These are phyloP conservation scores for Sterrhoptilus dennistouni DNA, from an alignment of 2,113 vertebrate species.

Conservation along the genomic window DNA sequence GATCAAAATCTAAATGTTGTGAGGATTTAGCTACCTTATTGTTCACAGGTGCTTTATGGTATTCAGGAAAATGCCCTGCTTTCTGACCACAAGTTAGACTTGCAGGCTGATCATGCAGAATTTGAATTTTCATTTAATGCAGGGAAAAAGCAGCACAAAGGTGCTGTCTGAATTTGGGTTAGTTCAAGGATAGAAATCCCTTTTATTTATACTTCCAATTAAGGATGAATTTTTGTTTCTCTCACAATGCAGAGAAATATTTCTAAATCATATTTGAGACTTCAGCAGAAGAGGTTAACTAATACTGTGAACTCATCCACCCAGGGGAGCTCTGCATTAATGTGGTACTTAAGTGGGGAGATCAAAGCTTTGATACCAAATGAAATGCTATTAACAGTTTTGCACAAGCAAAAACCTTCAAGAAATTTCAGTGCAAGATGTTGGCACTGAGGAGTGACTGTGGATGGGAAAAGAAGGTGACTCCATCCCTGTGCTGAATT, in stretches of 20 bases:
- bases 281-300: conserved; percentile 43
- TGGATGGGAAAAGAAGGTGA: not conserved
- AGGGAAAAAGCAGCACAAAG: not conserved
- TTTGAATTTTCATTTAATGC: not conserved
- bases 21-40: not conserved
- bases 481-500: not conserved
- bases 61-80: not conserved
- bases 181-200: not conserved
- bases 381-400: not conserved
- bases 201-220: conserved; percentile 21
- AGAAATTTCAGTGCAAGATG: not conserved
- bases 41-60: not conserved
- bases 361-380: conserved; percentile 41
- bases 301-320: not conserved
- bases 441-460: not conserved
- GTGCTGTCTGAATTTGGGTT: not conserved
- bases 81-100: not conserved
- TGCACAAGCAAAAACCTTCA: not conserved
- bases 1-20: not conserved
- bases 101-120: not conserved
- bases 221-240: conserved; percentile 8
- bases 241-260: not conserved
- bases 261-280: conserved; percentile 1
- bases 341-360: not conserved
- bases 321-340: conserved; percentile 38